Evolutionary conservation across 2,113 vertebrate genomes (phyloP).

Genomic region (Stigmatopora argus): DNA sequence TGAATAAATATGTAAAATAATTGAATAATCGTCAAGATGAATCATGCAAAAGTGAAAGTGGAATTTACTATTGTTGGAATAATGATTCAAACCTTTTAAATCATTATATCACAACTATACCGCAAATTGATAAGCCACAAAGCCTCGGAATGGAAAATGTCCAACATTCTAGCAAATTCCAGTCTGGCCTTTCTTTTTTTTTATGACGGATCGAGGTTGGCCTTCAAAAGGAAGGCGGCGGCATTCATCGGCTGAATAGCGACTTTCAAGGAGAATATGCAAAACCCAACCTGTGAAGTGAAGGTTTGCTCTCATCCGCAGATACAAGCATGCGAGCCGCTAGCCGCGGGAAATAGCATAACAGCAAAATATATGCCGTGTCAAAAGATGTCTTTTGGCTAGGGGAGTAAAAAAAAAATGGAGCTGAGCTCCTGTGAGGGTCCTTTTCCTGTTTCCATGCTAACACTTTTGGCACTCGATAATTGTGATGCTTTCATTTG

Average conservation of each 20-base stretch:
- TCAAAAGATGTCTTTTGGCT: neutral
- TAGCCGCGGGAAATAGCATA: constrained; percentile 30
- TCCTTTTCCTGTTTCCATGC: constrained; percentile 4
- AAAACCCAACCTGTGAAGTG: constrained; percentile 58
- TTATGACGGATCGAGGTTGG: constrained; percentile 29
- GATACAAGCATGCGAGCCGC: constrained; percentile 34
- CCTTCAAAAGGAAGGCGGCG: constrained; percentile 65
- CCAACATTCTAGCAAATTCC: constrained; percentile 22
- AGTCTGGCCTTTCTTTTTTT: neutral
- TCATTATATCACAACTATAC: no score
- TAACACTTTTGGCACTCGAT: constrained; percentile 6
- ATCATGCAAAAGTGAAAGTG: no score
- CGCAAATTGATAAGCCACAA: neutral
- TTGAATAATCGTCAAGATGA: no score
- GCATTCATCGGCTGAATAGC: constrained; percentile 48
- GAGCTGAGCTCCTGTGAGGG: neutral
- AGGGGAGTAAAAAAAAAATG: neutral
- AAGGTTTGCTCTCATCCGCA: constrained; percentile 56
- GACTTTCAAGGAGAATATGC: constrained; percentile 47
- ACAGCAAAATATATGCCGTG: neutral
- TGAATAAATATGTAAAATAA: no score
- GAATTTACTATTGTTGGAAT: no score
- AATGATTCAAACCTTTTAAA: no score
- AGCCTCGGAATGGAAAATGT: neutral
- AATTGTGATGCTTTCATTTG: constrained; percentile 6